Evolutionary conservation across 2,113 vertebrate genomes (phyloP).

Genomic region (Sarotherodon lohbergeri): DNA sequence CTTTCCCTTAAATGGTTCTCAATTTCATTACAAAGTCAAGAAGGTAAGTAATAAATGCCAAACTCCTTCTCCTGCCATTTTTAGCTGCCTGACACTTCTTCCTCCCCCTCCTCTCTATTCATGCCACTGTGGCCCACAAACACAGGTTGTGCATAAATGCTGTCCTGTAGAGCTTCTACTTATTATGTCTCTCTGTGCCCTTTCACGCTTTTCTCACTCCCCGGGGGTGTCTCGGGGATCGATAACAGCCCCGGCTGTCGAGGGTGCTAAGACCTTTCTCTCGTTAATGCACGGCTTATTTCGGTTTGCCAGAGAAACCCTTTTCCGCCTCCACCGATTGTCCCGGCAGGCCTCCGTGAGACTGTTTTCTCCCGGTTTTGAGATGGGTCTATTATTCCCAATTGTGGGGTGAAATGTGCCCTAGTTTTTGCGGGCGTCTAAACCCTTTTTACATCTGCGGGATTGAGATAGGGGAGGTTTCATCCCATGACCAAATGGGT

Average conservation of each 20-base stretch:
- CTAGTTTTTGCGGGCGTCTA: constrained; percentile 39
- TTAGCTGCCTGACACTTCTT: neutral
- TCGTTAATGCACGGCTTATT: constrained; percentile 34
- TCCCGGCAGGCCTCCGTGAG: neutral
- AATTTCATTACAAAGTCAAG: constrained; percentile 9
- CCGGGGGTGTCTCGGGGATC: constrained; percentile 20
- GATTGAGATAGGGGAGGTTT: constrained; percentile 49
- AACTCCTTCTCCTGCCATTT: constrained; percentile 9
- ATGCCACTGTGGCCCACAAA: neutral
- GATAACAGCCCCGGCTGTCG: constrained; percentile 6
- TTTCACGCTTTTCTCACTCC: constrained; percentile 64
- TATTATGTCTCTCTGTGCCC: constrained; percentile 22
- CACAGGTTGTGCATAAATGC: constrained; percentile 38
- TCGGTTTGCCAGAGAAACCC: constrained; percentile 20
- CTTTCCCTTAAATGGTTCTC: neutral
- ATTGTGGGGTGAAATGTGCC: constrained; percentile 29
- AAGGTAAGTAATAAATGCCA: constrained; percentile 36
- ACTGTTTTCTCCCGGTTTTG: neutral
- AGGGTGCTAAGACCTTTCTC: constrained; percentile 58
- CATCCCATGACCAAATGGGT: constrained; percentile 60
- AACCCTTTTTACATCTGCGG: constrained; percentile 51
- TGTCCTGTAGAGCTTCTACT: constrained; percentile 9
- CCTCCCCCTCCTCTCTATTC: neutral
- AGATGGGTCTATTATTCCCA: constrained; percentile 45
- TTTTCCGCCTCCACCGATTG: neutral